Base-by-base conservation (phyloP, 2,113 vertebrate species). In the Sinocyclocheilus rhinocerous region DNA sequence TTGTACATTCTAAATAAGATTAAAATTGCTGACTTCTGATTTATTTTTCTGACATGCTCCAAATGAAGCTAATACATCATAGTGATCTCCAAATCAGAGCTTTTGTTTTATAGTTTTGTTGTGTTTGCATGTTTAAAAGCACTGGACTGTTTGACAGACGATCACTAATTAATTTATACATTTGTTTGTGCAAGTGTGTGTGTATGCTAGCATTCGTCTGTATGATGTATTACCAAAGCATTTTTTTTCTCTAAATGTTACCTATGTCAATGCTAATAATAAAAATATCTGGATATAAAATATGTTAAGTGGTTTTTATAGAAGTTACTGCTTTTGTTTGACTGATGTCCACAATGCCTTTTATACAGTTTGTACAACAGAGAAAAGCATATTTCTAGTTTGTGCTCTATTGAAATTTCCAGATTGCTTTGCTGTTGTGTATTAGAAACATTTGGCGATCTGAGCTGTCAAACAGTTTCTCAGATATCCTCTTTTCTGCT, bases 201-300 rank as follows among this genome's bases (percentile, higher is more conserved):
- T 72, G 76, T 69, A 48, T 50, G 33, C 24, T 36, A 29, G 24
- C 13, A 18, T 29, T 4, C 3, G 1, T 67, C 59, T 20, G 61
- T 67, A 10, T 26, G 11, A 48, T 73, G 16, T 79, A 45, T 81
- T 65, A 29, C 55, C 77, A 81, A 52, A 59, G 67, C 50, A n/a
- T 36, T 36, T 29, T 67, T 26, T 42, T 16, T 42, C 48, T 81
- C 13, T 48, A 50, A 26, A 81, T 82, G 16, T 50, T 82, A 67
- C 16, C 69, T 4, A 33, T 29, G 26, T 52, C 12, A 22, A 52
- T 33, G 45, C 63, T 52, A 29, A 50, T 70, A 82, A 69, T 65
- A 65, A 81, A 81, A 80, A 73, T 42, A 73, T n/a, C 10, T 52
- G 78, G 6, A 61, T n/a, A 63, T 63, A 24, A 24, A 81, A 63